Evolutionary conservation across 1,140 invertebrate genomes (phyloP), one percentile per base, ranked within the genome.

Genomic region (Propsilocerus akamusi): DNA sequence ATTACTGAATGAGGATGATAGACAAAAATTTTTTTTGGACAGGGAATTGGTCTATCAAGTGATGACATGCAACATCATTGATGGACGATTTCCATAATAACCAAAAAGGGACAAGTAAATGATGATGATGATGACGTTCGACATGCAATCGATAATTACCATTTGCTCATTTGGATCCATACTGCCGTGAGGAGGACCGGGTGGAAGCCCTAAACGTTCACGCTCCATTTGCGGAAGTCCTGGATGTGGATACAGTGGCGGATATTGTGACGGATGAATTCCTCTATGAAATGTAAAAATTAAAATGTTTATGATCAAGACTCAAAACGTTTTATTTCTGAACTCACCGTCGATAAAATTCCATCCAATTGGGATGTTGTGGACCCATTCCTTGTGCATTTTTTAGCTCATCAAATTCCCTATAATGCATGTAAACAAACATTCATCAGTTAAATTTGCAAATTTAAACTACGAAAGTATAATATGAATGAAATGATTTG

Each of bases 351-450:
- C 89, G 71, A 59, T 91, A 87, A 58, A 91, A 75, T 59, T 95
- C 92, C 48, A 94, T 63, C 88, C 88, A 94, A 61, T 93, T 87
- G 0, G 86, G 84, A 66, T 95, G 90, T 3, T 83, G 72, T 54
- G 79, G 70, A 51, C 66, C 65, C 12, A 60, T 76, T 49, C 67
- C 76, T 59, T 63, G 75, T 59, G 58, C 70, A 63, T 88, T 87
- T 63, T 89, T 77, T 30, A 90, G 72, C 58, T 91, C 79, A 63
- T 92, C 86, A 56, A 75, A 67, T 82, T 90, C 61, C 80, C 72
- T 61, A 50, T 85, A 70, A 63, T 89, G 84, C 57, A 81, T 84
- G 10, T 89, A 41, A 20, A 41, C n/a, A 41, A 20, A 17, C 22
- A 7, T 5, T 41, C 17, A 30, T 41, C 34, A 41, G 22, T 41